phyloP scores from a whole-genome alignment of 2,113 vertebrate species.

The Ondatra zibethicus region DNA sequence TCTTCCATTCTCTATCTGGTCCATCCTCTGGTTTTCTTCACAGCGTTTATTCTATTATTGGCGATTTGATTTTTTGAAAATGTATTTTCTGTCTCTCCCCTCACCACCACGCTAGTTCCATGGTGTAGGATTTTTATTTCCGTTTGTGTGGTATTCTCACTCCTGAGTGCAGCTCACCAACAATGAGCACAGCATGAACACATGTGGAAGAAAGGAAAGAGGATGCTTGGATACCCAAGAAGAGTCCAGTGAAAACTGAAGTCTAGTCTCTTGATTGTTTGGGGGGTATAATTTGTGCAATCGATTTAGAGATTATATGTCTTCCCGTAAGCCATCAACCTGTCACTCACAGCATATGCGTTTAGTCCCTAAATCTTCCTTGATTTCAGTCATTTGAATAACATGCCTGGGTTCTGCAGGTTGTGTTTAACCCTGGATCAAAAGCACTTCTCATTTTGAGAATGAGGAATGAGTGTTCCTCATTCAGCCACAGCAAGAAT shows the following conservation, averaged over 20 bases:
- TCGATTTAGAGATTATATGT: not conserved
- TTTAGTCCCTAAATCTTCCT: not conserved
- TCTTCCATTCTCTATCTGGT: not conserved
- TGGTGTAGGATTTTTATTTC: constrained; percentile 18
- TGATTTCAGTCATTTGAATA: not conserved
- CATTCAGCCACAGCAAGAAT: not conserved
- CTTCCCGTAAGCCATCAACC: not conserved
- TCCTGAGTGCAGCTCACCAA: not conserved
- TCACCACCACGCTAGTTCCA: not conserved
- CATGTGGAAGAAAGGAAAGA: constrained; percentile 4
- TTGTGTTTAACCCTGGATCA: not conserved
- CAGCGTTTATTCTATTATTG: not conserved
- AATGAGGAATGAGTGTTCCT: not conserved
- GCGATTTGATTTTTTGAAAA: not conserved
- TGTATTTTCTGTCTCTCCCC: not conserved
- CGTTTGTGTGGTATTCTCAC: not conserved
- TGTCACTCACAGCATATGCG: not conserved
- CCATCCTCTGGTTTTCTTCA: not conserved
- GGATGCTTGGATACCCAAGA: no score
- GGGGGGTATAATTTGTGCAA: not conserved
- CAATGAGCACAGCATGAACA: not conserved
- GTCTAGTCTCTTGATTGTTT: not conserved
- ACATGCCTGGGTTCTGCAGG: not conserved
- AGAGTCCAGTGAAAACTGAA: no score
- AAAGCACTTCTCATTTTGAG: not conserved